A percentile compares a stretch with the other conserved stretches of the same genome.
These are phyloP conservation scores for Eupithecia pulchellata DNA, from an alignment of 2,888 invertebrate species.

Conservation along the genomic window DNA sequence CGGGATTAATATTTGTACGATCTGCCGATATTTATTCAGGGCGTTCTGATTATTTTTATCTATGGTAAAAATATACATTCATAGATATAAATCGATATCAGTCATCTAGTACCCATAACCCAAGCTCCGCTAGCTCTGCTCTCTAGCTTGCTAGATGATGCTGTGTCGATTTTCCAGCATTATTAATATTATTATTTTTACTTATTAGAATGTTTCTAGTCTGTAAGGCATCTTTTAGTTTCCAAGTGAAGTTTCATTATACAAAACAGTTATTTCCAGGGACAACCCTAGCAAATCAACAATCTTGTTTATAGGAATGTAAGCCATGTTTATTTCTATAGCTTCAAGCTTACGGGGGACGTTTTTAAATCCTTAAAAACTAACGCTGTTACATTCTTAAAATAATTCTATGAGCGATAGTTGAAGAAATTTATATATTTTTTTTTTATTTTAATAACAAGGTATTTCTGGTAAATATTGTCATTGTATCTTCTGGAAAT, in stretches of 20 bases:
- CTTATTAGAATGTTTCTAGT: not conserved
- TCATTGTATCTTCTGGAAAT: no score
- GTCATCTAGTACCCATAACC: no score
- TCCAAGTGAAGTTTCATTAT: not conserved
- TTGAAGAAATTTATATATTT: not conserved
- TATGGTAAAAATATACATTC: no score
- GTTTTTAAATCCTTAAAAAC: conserved; percentile 41
- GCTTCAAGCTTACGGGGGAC: conserved; percentile 62
- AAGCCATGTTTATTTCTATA: conserved; percentile 79
- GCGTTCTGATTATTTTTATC: no score
- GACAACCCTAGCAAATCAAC: conserved; percentile 48
- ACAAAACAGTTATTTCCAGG: not conserved
- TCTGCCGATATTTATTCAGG: no score
- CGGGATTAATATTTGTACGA: no score
- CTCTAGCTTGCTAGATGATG: no score
- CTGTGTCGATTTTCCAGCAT: no score
- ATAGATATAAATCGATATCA: no score
- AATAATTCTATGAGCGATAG: conserved; percentile 35
- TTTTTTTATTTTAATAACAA: not conserved
- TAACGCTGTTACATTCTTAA: conserved; percentile 34
- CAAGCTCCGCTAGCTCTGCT: no score
- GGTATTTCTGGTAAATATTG: no score
- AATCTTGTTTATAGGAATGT: conserved; percentile 83
- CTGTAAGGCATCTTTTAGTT: not conserved
- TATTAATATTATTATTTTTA: no score